A percentile compares a stretch with the other conserved stretches of the same genome.
These are phyloP conservation scores for Rhagonycha fulva DNA, from an alignment of 2,888 invertebrate species.

Conservation along the genomic window DNA sequence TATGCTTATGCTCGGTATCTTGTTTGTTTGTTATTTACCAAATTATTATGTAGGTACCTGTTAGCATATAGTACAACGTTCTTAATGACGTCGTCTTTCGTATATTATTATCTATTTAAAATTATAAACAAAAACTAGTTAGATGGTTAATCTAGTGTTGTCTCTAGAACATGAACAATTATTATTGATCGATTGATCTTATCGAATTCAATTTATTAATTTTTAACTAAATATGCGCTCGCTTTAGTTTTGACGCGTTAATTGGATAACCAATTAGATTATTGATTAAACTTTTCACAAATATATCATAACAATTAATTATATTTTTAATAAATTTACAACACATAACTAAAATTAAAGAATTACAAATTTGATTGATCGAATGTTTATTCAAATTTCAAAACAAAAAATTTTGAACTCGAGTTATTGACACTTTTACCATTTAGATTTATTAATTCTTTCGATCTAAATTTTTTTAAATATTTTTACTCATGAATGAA, in stretches of 20 bases:
- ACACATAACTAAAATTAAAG: not conserved
- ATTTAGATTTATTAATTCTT: not conserved
- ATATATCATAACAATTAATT: not conserved
- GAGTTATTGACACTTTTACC: not conserved
- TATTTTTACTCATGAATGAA: not conserved
- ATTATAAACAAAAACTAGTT: not conserved
- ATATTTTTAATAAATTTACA: not conserved
- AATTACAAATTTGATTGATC: not conserved
- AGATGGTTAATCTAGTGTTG: not conserved
- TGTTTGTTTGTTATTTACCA: constrained; percentile 32
- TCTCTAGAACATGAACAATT: not conserved
- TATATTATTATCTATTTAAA: not conserved
- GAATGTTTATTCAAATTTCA: not conserved
- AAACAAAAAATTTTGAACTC: not conserved
- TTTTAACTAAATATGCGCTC: not conserved
- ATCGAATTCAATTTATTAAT: not conserved
- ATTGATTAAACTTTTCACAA: not conserved
- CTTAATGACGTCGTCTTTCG: constrained; percentile 1
- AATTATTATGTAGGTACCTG: constrained; percentile 26
- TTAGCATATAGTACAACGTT: constrained; percentile 12
- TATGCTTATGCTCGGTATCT: constrained; percentile 49
- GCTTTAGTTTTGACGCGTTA: not conserved
- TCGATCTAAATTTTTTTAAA: not conserved
- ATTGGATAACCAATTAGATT: not conserved
- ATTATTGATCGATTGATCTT: not conserved